A percentile compares a stretch with the other conserved stretches of the same genome.
These are phyloP conservation scores for Eira barbara DNA, from an alignment of 2,113 vertebrate species.

Conservation along the genomic window DNA sequence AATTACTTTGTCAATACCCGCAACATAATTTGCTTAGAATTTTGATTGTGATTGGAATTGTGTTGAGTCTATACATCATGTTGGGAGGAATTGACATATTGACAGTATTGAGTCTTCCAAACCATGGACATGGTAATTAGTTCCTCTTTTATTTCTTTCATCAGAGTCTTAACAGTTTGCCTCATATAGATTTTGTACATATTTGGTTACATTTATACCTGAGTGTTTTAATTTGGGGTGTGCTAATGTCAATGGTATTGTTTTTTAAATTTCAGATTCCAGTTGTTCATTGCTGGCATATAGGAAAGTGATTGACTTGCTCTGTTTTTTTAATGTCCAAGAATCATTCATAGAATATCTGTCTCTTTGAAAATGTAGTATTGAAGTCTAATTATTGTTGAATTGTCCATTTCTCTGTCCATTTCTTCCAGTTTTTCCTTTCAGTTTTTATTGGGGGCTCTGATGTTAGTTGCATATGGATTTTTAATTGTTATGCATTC, in stretches of 20 bases:
- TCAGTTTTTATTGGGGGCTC: not conserved
- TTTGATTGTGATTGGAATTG: not conserved
- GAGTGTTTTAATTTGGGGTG: not conserved
- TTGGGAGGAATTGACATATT: not conserved
- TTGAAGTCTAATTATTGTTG: not conserved
- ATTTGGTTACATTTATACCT: not conserved
- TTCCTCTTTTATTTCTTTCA: not conserved
- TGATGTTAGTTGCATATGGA: not conserved
- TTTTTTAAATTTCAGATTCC: not conserved
- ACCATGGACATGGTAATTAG: not conserved
- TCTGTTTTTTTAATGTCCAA: not conserved
- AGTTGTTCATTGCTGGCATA: not conserved
- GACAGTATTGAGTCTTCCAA: not conserved
- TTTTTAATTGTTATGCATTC: not conserved
- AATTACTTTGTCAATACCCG: not conserved
- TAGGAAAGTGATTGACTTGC: not conserved
- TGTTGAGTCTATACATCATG: not conserved
- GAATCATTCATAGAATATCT: not conserved
- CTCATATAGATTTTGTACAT: not conserved
- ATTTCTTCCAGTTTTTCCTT: not conserved
- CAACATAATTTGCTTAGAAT: not conserved
- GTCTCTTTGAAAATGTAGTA: not conserved
- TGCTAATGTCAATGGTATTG: not conserved
- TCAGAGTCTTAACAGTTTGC: not conserved
- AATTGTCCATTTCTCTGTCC: not conserved